Percentiles rank a stretch among this genome's conserved stretches.
Evolutionary conservation across 37 sponge, comb jelly and placozoan genomes (phyloP).

Genomic region (Amphimedon queenslandica): DNA sequence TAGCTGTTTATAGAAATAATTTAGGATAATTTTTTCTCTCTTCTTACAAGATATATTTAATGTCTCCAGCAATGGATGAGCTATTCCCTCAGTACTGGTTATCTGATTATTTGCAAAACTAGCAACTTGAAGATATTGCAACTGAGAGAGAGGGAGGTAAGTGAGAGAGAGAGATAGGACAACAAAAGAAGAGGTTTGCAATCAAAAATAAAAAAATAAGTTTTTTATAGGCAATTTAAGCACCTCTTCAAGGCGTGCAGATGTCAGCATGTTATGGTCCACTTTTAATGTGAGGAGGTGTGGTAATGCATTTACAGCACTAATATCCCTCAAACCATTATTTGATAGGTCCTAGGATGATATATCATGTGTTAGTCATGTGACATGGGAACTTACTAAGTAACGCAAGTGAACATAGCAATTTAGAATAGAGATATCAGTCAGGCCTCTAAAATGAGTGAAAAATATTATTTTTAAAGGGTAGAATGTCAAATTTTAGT

Average conservation of each 20-base stretch:
- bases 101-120: conserved; percentile 80
- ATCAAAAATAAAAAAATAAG: too few species aligned
- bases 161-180: too few species aligned
- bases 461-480: background rate
- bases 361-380: background rate
- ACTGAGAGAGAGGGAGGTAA: conserved; percentile 15
- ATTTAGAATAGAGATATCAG: conserved; percentile 54
- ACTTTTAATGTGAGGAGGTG: conserved; percentile 84
- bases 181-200: too few species aligned
- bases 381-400: conserved; percentile 39
- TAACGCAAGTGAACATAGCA: conserved; percentile 69
- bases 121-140: conserved; percentile 81
- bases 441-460: conserved; percentile 43
- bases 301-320: conserved; percentile 55
- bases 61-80: conserved; percentile 73
- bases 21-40: background rate
- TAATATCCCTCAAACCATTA: conserved; percentile 75
- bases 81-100: conserved; percentile 65
- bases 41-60: conserved; percentile 82
- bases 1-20: conserved; percentile 32
- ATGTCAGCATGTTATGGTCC: conserved; percentile 76
- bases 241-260: conserved; percentile 60
- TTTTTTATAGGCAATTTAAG: too few species aligned
- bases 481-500: background rate
- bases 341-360: conserved; percentile 75